A percentile compares a stretch with the other conserved stretches of the same genome.
phyloP scores from a whole-genome alignment of 2,888 invertebrate genomes.

The Sinotaia quadrata region DNA sequence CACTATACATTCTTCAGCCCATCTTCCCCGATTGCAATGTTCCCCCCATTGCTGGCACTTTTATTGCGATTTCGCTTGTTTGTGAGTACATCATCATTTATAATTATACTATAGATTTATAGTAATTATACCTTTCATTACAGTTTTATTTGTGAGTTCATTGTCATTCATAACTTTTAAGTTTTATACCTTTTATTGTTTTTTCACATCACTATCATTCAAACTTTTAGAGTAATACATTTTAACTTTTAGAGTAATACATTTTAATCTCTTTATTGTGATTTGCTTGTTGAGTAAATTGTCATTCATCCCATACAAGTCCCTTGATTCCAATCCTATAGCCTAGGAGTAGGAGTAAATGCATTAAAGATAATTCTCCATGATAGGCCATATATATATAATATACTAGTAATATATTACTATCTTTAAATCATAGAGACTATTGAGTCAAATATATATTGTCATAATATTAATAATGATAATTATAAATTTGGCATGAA shows the following conservation, averaged over 20 bases:
- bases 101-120: background rate
- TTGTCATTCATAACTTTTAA: background rate
- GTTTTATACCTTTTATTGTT: too few relatives aligned
- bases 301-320: too few relatives aligned
- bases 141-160: background rate
- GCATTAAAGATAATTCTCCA: too few relatives aligned
- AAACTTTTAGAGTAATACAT: background rate
- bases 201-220: background rate
- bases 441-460: too few relatives aligned
- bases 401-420: too few relatives aligned
- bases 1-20: slow-evolving; percentile 68
- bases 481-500: too few relatives aligned
- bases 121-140: background rate
- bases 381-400: too few relatives aligned
- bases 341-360: too few relatives aligned
- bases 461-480: too few relatives aligned
- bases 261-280: background rate
- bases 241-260: background rate
- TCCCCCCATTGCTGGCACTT: slow-evolving; percentile 54
- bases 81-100: slow-evolving; percentile 57
- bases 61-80: slow-evolving; percentile 63
- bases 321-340: too few relatives aligned
- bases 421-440: too few relatives aligned
- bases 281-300: background rate
- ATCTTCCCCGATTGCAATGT: slow-evolving; percentile 66